phyloP scores from a whole-genome alignment of 2,797 vertebrate species.

The Crocidura indochinensis region DNA sequence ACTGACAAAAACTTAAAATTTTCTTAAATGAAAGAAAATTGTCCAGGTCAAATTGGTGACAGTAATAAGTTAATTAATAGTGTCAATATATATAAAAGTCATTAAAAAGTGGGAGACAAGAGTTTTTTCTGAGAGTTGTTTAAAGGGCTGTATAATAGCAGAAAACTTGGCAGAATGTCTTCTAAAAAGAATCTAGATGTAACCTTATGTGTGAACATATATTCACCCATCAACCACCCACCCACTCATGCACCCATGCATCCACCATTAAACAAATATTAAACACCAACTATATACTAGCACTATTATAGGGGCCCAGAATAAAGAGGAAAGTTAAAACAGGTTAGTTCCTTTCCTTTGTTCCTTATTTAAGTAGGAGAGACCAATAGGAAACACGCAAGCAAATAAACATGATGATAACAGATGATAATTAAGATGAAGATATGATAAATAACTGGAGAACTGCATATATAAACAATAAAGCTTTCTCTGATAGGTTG shows the following conservation, averaged over 20 bases:
- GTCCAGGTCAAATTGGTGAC: not conserved
- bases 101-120: not conserved
- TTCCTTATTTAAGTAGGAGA: slow-evolving; percentile 33
- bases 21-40: slow-evolving; percentile 31
- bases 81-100: not conserved
- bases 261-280: not conserved
- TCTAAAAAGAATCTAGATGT: not conserved
- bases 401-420: not conserved
- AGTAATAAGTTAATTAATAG: not conserved
- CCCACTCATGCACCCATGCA: not conserved
- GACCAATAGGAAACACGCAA: slow-evolving; percentile 15
- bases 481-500: not conserved
- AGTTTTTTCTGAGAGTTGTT: not conserved
- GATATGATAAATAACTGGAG: not conserved
- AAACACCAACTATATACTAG: not conserved
- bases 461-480: not conserved
- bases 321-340: not conserved
- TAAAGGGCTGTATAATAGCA: slow-evolving; percentile 24
- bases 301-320: not conserved
- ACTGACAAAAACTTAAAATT: not conserved
- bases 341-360: slow-evolving; percentile 26
- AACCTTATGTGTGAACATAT: not conserved
- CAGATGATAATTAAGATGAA: not conserved
- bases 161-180: not conserved
- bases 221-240: not conserved